Evolutionary conservation across 2,113 vertebrate genomes (phyloP).

Genomic region (Tetrax tetrax): DNA sequence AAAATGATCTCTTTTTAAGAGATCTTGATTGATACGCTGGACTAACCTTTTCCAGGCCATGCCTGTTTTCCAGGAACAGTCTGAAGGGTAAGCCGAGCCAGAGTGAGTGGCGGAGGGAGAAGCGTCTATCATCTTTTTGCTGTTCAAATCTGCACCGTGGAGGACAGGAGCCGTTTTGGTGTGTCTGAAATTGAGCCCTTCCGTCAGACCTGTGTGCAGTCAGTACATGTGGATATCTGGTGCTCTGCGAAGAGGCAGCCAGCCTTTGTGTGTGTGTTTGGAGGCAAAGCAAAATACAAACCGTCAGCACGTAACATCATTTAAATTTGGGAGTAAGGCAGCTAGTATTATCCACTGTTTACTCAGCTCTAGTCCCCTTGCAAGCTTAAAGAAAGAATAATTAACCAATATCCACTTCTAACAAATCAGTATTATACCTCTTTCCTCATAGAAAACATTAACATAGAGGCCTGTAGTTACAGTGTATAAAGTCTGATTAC

Average conservation of each 20-base stretch:
- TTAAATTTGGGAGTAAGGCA: background rate
- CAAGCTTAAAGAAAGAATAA: background rate
- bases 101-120: background rate
- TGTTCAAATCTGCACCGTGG: rapidly evolving
- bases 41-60: background rate
- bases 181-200: background rate
- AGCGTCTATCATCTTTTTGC: rapidly evolving
- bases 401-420: background rate
- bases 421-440: background rate
- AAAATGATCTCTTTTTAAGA: background rate
- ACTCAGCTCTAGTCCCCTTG: background rate
- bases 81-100: background rate
- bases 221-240: background rate
- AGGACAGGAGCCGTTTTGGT: background rate
- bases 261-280: background rate
- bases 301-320: background rate
- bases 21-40: background rate
- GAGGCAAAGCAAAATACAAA: background rate
- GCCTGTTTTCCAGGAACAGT: background rate
- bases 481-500: background rate
- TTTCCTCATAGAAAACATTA: background rate
- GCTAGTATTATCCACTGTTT: background rate
- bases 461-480: background rate
- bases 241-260: background rate
- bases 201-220: background rate